phyloP scores from a whole-genome alignment of 2,888 invertebrate species.

The Tinea trinotella region DNA sequence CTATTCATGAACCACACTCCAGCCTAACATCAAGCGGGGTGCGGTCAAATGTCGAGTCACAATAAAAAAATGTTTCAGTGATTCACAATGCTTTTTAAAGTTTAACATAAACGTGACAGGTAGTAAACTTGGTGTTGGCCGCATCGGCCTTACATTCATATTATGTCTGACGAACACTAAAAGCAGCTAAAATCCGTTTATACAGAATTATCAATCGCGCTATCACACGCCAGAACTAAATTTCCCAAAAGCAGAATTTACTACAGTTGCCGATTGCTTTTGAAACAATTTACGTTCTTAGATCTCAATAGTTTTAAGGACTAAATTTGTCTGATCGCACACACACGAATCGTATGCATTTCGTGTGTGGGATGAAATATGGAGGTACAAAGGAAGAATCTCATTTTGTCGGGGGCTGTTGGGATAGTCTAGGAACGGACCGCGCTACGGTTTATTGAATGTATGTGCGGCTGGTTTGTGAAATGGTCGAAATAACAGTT shows the following conservation, averaged over 20 bases:
- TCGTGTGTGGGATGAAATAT: conserved; percentile 51
- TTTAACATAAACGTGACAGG: conserved; percentile 1
- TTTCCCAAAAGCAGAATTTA: conserved; percentile 51
- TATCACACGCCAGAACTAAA: conserved; percentile 36
- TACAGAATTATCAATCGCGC: conserved; percentile 45
- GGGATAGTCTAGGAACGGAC: conserved; percentile 34
- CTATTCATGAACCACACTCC: no score
- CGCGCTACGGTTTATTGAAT: conserved; percentile 36
- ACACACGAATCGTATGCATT: conserved; percentile 38
- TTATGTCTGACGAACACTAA: not conserved
- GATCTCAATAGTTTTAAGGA: conserved; percentile 31
- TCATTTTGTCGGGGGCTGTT: conserved; percentile 45
- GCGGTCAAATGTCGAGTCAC: no score
- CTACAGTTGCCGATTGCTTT: conserved; percentile 30
- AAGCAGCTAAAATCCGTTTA: conserved; percentile 36
- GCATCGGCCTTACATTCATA: conserved; percentile 7
- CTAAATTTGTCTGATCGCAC: conserved; percentile 29
- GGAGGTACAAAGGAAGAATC: conserved; percentile 56
- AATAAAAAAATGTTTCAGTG: no score
- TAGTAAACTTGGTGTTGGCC: not conserved
- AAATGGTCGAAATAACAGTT: not conserved
- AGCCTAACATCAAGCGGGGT: no score
- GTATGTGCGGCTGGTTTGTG: conserved; percentile 28
- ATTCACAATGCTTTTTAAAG: no score
- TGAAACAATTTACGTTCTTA: conserved; percentile 26